Evolutionary conservation across 2,797 vertebrate species (phyloP).

Genomic region (Halcyon smyrnensis): DNA sequence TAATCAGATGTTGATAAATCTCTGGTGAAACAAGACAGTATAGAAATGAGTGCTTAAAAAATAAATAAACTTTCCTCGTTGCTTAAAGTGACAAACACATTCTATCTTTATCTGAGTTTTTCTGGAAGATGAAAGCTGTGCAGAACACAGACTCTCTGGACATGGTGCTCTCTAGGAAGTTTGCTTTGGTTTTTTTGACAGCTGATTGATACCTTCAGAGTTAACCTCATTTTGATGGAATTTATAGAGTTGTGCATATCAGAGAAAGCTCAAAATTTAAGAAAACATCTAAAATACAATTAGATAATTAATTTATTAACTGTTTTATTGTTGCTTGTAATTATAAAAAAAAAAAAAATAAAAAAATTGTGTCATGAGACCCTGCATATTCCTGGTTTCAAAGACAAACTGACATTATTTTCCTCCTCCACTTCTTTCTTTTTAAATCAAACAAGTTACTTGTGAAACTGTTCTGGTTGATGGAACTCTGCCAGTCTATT

Average conservation of each 20-base stretch:
- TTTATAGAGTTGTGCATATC: not conserved
- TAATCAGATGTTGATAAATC: not conserved
- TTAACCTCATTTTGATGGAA: not conserved
- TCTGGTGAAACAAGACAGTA: not conserved
- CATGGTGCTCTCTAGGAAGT: not conserved
- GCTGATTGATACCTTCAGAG: not conserved
- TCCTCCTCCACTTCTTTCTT: not conserved
- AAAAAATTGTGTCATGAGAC: not conserved
- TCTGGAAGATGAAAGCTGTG: not conserved
- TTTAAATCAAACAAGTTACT: not conserved
- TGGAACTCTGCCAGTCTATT: slow-evolving; percentile 9
- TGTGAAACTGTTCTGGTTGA: not conserved
- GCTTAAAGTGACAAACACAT: not conserved
- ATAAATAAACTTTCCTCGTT: not conserved
- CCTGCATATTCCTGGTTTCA: not conserved
- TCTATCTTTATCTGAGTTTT: not conserved
- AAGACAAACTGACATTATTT: not conserved
- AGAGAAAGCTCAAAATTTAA: not conserved
- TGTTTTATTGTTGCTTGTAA: not conserved
- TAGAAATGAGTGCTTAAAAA: not conserved
- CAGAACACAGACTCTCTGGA: not conserved
- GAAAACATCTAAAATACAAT: not conserved
- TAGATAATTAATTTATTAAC: not conserved
- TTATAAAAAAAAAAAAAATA: not conserved
- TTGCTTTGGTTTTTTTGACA: not conserved